A percentile compares a stretch with the other conserved stretches of the same genome.
Evolutionary conservation across 2,797 vertebrate genomes (phyloP).

Genomic region (Austrolebias charrua): DNA sequence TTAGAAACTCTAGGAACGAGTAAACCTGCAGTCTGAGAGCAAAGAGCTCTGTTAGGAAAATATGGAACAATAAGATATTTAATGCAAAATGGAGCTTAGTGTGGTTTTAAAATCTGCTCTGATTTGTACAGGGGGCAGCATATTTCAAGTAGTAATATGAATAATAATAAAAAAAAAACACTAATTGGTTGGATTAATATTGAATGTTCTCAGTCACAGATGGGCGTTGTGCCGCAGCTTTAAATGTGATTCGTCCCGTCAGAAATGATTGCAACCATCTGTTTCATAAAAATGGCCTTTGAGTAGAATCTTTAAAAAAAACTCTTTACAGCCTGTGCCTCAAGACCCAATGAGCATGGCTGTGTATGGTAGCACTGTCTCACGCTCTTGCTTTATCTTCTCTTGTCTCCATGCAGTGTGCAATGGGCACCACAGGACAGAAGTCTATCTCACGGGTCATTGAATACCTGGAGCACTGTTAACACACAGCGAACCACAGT

Average conservation of each 20-base stretch:
- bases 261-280: constrained; percentile 39
- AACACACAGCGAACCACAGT: constrained; percentile 66
- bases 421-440: constrained; percentile 98
- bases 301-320: constrained; percentile 27
- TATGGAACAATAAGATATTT: too few species aligned
- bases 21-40: too few species aligned
- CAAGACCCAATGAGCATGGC: constrained; percentile 8
- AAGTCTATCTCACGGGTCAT: constrained; percentile 99
- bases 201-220: constrained; percentile 27
- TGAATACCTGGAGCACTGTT: constrained; percentile 98
- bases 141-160: constrained; percentile 10
- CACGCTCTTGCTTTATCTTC: constrained; percentile 33
- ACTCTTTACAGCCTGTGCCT: background rate
- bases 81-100: too few species aligned
- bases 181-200: constrained; percentile 30
- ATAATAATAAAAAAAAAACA: background rate
- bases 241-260: constrained; percentile 37
- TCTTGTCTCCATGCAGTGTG: constrained; percentile 81
- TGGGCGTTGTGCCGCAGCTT: constrained; percentile 46
- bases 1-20: too few species aligned
- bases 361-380: constrained; percentile 3
- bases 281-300: constrained; percentile 38
- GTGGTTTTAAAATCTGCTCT: too few species aligned
- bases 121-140: background rate
- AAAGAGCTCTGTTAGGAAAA: too few species aligned